A percentile compares a stretch with the other conserved stretches of the same genome.
Evolutionary conservation across 2,888 invertebrate genomes (phyloP).

Genomic region (Eupithecia subumbrata): DNA sequence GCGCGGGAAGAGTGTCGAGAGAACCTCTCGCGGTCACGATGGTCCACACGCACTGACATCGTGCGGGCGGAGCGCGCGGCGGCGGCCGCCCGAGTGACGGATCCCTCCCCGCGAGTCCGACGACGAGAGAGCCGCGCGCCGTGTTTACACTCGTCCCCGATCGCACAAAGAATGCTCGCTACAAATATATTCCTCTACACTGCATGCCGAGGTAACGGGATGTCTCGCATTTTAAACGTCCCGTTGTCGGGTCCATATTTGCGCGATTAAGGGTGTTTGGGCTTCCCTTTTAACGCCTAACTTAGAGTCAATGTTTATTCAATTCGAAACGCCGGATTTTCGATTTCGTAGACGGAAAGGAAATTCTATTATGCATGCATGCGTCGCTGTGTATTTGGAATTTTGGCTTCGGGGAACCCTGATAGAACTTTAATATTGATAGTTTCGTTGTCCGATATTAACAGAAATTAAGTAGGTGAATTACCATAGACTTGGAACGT

Average conservation of each 20-base stretch:
- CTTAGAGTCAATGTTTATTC: slow-evolving; percentile 62
- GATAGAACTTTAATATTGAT: slow-evolving; percentile 18
- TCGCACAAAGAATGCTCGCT: slow-evolving; percentile 71
- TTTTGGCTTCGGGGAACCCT: slow-evolving; percentile 21
- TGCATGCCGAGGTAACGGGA: slow-evolving; percentile 60
- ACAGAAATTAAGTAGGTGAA: neutral
- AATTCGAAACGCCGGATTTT: slow-evolving; percentile 48
- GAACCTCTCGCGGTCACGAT: slow-evolving; percentile 78
- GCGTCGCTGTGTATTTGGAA: slow-evolving; percentile 23
- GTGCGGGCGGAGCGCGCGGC: slow-evolving; percentile 80
- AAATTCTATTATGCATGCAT: slow-evolving; percentile 41
- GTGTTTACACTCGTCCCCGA: slow-evolving; percentile 77
- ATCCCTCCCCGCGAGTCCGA: slow-evolving; percentile 53
- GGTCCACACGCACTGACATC: slow-evolving; percentile 81
- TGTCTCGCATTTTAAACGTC: slow-evolving; percentile 59
- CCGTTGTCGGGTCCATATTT: slow-evolving; percentile 65
- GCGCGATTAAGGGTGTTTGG: slow-evolving; percentile 67
- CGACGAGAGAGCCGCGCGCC: slow-evolving; percentile 59
- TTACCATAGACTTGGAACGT: neutral
- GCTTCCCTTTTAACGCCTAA: slow-evolving; percentile 61
- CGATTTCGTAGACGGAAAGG: slow-evolving; percentile 35
- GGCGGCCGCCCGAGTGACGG: slow-evolving; percentile 79
- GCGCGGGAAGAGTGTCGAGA: slow-evolving; percentile 81
- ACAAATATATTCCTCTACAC: slow-evolving; percentile 73
- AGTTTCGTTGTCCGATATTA: slow-evolving; percentile 34